A percentile compares a stretch with the other conserved stretches of the same genome.
Conservation (phyloP, 2,888 invertebrate genomes). For the Rhamnusium bicolor region DNA sequence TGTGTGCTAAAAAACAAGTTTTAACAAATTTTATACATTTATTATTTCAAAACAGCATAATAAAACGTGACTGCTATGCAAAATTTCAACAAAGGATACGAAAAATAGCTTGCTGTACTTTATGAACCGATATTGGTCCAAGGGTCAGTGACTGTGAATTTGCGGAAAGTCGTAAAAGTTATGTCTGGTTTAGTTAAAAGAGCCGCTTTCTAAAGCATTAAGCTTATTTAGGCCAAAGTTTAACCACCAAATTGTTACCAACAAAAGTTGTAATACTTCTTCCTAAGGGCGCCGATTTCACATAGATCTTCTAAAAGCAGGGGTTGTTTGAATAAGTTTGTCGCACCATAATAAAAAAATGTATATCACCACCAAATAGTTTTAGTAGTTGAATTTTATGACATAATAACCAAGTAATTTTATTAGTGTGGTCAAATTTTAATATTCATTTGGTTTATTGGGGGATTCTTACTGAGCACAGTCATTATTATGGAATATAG, state of each 20-base stretch:
- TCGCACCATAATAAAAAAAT: not conserved
- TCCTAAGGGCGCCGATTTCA: not conserved
- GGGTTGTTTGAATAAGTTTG: not conserved
- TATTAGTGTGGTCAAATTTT: not conserved
- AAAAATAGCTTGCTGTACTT: not conserved
- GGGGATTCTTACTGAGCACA: not conserved
- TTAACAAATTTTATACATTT: not conserved
- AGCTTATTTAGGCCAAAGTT: constrained; percentile 9
- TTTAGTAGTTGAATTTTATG: not conserved
- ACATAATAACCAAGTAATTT: not conserved
- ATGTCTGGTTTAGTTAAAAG: not conserved
- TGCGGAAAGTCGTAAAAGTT: constrained; percentile 10
- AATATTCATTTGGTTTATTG: not conserved
- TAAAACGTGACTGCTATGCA: not conserved
- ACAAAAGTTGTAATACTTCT: not conserved
- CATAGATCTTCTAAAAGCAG: constrained; percentile 6
- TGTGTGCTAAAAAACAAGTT: not conserved
- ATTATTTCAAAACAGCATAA: not conserved
- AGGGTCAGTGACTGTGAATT: constrained; percentile 4
- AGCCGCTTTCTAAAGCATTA: constrained; percentile 18
- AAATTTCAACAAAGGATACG: not conserved
- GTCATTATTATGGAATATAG: too few species aligned
- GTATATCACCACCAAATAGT: not conserved
- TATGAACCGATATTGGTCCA: not conserved
- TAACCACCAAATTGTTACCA: constrained; percentile 12